Evolutionary conservation across 2,888 invertebrate genomes (phyloP), one percentile per base, ranked within the genome.

Genomic region (Autographa gamma): DNA sequence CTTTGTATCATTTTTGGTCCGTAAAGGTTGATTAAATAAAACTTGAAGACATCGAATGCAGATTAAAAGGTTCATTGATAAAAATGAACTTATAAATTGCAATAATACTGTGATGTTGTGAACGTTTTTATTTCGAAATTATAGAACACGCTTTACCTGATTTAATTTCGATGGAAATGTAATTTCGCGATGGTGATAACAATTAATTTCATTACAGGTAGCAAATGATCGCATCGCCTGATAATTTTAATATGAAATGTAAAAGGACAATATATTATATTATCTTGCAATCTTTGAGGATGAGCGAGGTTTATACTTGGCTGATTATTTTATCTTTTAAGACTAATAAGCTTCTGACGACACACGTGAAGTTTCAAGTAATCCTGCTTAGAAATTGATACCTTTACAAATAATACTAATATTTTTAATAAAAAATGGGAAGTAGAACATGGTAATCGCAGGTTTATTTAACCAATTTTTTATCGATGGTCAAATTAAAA

Each of bases 141-240:
- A 7, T n/a, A 48, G 48, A 48, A 48, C 48, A 48, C 14, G n/a
- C 48, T n/a, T 48, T 48, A 48, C 48, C 5, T 48, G 48, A 48
- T 48, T 48, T 48, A 48, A 48, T 48, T 48, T 16, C 7, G 48
- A n/a, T 48, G 48, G 16, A n/a, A 48, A n/a, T 48, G 48, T 48
- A 48, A 48, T 48, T 48, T 48, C 7, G n/a, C n/a, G 48, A 48
- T 48, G 48, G 43, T n/a, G 48, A 48, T 48, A 48, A 48, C 48
- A 48, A 48, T 48, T 16, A n/a, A 48, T 48, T 48, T 48, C 7
- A 48, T 48, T 5, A 48, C n/a, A 48, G 48, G 48, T 48, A 2
- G 16, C 14, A 48, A 48, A n/a, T 48, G 48, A 48, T 48, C 48
- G 48, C 48, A 48, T 48, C 48, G 48, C n/a, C n/a, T 48, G 48